Conservation (phyloP, 2,113 vertebrate genomes). For the Macrotis lagotis region DNA sequence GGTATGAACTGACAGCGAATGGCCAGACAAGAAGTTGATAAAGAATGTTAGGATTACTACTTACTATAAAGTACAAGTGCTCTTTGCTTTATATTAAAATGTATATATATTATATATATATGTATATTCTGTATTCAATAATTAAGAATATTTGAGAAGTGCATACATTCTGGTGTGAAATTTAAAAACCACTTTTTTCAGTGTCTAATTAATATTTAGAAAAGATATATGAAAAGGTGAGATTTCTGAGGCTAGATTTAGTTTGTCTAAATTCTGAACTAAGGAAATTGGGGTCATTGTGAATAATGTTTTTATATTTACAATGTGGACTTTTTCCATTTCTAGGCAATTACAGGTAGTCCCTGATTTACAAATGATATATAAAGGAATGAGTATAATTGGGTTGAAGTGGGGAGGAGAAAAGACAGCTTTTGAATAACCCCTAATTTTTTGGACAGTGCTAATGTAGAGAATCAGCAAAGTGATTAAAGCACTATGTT, state of each 20-base stretch:
- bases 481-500: constrained; percentile 13
- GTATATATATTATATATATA: too few relatives aligned
- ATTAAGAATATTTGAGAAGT: constrained; percentile 39
- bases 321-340: constrained; percentile 8
- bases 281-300: constrained; percentile 20
- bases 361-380: background rate
- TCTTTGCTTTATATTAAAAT: constrained; percentile 51
- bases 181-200: background rate
- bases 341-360: background rate
- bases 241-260: constrained; percentile 45
- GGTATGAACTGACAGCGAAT: constrained; percentile 84
- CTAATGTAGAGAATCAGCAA: constrained; percentile 13
- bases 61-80: background rate
- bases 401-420: background rate
- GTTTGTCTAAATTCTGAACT: constrained; percentile 33
- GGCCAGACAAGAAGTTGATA: constrained; percentile 80
- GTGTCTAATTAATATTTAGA: constrained; percentile 45
- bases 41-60: constrained; percentile 22
- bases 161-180: constrained; percentile 58
- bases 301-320: constrained; percentile 7
- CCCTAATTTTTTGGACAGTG: background rate
- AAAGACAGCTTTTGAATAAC: background rate
- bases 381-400: background rate
- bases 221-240: constrained; percentile 30
- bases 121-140: constrained; percentile 75